A percentile compares a stretch with the other conserved stretches of the same genome.
Evolutionary conservation across 1,140 invertebrate species (phyloP).

Genomic region (Pinna nobilis): DNA sequence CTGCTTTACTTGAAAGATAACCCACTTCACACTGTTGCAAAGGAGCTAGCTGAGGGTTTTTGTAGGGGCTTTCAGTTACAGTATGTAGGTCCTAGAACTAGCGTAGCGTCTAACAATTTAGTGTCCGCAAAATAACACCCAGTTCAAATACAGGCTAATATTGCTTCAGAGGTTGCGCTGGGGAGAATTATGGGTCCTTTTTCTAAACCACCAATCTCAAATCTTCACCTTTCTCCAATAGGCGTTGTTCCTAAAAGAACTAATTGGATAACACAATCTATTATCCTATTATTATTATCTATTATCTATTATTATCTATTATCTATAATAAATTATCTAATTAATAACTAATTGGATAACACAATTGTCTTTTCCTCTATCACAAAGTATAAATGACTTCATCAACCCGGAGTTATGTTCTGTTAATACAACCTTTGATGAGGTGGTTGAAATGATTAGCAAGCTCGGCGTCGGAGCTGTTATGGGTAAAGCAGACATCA

Average conservation of each 20-base stretch:
- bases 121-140: slow-evolving; percentile 10
- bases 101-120: slow-evolving; percentile 9
- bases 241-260: slow-evolving; percentile 25
- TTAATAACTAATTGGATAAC: too few species aligned
- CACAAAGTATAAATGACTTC: slow-evolving; percentile 20
- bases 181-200: slow-evolving; percentile 22
- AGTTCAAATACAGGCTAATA: slow-evolving; percentile 12
- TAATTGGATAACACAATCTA: slow-evolving; percentile 21
- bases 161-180: slow-evolving; percentile 5
- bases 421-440: slow-evolving; percentile 15
- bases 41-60: slow-evolving; percentile 18
- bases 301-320: too few species aligned
- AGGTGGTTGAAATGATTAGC: slow-evolving; percentile 10
- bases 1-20: not conserved
- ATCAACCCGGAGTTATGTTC: not conserved
- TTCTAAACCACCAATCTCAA: not conserved
- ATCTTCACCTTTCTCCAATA: slow-evolving; percentile 25
- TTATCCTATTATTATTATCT: too few species aligned
- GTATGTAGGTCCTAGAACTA: not conserved
- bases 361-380: slow-evolving; percentile 22
- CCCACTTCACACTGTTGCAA: not conserved
- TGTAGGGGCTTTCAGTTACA: slow-evolving; percentile 5
- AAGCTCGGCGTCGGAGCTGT: not conserved
- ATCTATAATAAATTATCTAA: too few species aligned
- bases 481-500: slow-evolving; percentile 4